Evolutionary conservation across 2,113 vertebrate species (phyloP).

Genomic region (Erythrolamprus reginae): DNA sequence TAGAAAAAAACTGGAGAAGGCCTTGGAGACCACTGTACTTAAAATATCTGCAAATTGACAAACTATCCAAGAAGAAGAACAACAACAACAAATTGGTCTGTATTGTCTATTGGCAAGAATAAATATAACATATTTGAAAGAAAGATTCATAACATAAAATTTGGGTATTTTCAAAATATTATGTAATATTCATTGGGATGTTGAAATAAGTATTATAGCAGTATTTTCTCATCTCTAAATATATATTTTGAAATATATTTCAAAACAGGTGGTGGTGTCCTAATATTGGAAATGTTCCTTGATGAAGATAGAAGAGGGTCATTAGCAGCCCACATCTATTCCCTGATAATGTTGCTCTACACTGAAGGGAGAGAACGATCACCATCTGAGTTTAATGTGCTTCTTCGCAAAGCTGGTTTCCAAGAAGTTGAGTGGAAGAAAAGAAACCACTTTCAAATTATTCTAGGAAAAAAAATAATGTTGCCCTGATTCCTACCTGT

Average conservation of each 20-base stretch:
- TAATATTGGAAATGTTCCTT: slow-evolving; percentile 78
- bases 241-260: not conserved
- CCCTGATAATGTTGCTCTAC: slow-evolving; percentile 83
- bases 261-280: slow-evolving; percentile 70
- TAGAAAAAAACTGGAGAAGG: too few species aligned
- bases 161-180: not conserved
- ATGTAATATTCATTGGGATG: not conserved
- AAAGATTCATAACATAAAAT: not conserved
- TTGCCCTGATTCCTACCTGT: not conserved
- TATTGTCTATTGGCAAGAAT: too few species aligned
- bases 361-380: slow-evolving; percentile 76
- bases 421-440: slow-evolving; percentile 49
- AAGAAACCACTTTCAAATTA: slow-evolving; percentile 73
- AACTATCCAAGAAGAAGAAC: too few species aligned
- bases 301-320: slow-evolving; percentile 75
- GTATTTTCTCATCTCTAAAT: not conserved
- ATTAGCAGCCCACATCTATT: slow-evolving; percentile 71
- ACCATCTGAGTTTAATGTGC: slow-evolving; percentile 64
- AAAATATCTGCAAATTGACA: too few species aligned
- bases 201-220: not conserved
- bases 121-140: not conserved
- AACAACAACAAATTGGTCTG: too few species aligned
- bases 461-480: slow-evolving; percentile 73
- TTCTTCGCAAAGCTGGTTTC: slow-evolving; percentile 77
- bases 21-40: too few species aligned